Base-by-base conservation (phyloP, 2,888 invertebrate genomes). In the Temnothorax rugatulus region DNA sequence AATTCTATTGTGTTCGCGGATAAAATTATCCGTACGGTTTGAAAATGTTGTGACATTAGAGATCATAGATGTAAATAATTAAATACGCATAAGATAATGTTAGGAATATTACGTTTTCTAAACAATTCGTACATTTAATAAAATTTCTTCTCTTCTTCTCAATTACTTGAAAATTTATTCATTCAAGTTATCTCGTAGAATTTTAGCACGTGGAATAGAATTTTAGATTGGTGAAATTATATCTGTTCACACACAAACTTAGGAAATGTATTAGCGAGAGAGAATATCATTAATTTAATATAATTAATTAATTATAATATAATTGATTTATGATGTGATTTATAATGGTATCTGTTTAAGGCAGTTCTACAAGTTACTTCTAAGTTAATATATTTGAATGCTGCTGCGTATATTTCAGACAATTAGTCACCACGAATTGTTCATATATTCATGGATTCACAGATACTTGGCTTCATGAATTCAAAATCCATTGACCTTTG, bases 391-490 rank as follows among this genome's bases (percentile, higher is more conserved):
- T 25, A 52, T 76, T 57, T 57, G 11, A 1, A 59, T 57, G 44
- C 29, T 29, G 18, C n/a, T 68, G 29, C 15, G 21, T 69, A 47
- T n/a, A 79, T 47, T 29, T 57, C 44, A 7, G 7, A 34, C 25
- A 21, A 75, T 38, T 76, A 76, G 13, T 47, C 29, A 44, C 7
- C 18, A 13, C 11, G 68, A 54, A 57, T 77, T 29, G 54, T 54
- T 44, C 15, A 8, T 25, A 21, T 79, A 57, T 68, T 68, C 57
- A 68, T 69, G 18, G 9, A 69, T 47, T 79, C 34, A 38, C 44
- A 34, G 34, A 47, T 66, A 57, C 47, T 81, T 71, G 79, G 4
- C 15, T 71, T 59, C 59, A 47, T 64, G 71, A 71, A 59, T 79
- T 59, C 47, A 47, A 13, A 38, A 81, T 71, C 13, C 34, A 59